Percentiles rank a stretch among this genome's conserved stretches.
Evolutionary conservation across 2,113 vertebrate genomes (phyloP).

Genomic region (Tyto alba): DNA sequence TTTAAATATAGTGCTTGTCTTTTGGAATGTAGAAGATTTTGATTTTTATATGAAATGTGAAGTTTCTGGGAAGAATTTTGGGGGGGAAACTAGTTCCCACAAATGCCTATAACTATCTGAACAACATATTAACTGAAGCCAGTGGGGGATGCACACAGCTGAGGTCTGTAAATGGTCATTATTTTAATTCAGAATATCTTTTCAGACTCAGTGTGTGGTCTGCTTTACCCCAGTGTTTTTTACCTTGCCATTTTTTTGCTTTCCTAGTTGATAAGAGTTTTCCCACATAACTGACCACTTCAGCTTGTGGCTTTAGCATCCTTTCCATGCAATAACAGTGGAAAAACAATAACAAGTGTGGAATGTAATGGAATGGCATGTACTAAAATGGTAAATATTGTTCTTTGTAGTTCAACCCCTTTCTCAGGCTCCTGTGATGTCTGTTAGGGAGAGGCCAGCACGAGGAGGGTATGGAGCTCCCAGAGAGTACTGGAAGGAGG

Average conservation of each 20-base stretch:
- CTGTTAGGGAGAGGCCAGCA: background rate
- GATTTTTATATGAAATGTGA: background rate
- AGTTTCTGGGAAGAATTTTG: background rate
- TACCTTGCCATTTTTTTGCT: background rate
- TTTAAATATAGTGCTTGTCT: background rate
- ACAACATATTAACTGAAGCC: background rate
- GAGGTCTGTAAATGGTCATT: background rate
- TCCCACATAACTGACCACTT: background rate
- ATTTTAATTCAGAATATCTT: background rate
- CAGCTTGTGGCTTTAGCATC: conserved; percentile 43
- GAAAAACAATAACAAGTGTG: conserved; percentile 30
- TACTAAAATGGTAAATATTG: conserved; percentile 41
- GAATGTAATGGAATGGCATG: conserved; percentile 33
- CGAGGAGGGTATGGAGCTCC: background rate
- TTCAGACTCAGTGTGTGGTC: background rate
- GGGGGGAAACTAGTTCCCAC: background rate
- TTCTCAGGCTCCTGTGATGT: background rate
- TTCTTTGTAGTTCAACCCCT: background rate
- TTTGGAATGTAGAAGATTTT: background rate
- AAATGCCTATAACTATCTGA: background rate
- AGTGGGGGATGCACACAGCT: background rate
- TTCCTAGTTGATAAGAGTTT: conserved; percentile 14
- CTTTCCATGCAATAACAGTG: background rate
- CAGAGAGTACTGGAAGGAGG: background rate
- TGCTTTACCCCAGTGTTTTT: background rate